Percentiles rank a stretch among this genome's conserved stretches.
These are phyloP conservation scores for Pocillopora grandis DNA, from an alignment of 92 coral and sea anemone genomes.

Conservation along the genomic window DNA sequence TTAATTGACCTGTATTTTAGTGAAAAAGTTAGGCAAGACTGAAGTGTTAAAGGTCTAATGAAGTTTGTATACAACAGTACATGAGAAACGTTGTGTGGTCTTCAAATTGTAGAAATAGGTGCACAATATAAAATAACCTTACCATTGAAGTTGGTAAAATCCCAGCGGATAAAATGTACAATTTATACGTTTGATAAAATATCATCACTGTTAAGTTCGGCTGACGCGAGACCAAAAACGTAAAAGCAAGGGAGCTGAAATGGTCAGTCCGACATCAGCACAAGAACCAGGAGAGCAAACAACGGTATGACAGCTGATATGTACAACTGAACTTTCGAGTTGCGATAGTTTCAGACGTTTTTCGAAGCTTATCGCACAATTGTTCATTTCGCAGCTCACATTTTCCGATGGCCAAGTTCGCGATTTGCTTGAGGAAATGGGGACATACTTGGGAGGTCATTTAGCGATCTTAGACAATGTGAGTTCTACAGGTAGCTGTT, in stretches of 20 bases:
- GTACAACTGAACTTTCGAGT: neutral
- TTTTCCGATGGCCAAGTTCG: neutral
- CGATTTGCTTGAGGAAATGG: slow-evolving; percentile 20
- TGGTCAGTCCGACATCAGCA: neutral
- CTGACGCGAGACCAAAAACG: neutral
- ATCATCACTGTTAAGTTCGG: too few relatives aligned
- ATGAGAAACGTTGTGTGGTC: slow-evolving; percentile 2
- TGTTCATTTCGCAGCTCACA: slow-evolving; percentile 1
- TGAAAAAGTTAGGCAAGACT: slow-evolving; percentile 22
- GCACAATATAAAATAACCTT: slow-evolving; percentile 1
- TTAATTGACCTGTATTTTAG: slow-evolving; percentile 19
- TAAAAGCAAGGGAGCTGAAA: neutral
- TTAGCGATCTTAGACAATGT: slow-evolving; percentile 14
- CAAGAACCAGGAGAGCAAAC: neutral
- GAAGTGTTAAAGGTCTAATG: slow-evolving; percentile 13
- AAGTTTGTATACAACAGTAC: slow-evolving; percentile 7
- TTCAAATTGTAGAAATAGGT: neutral
- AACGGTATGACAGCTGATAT: slow-evolving; percentile 10
- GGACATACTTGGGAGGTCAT: slow-evolving; percentile 9
- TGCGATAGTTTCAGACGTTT: too few relatives aligned
- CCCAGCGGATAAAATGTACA: too few relatives aligned
- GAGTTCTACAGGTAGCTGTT: slow-evolving; percentile 5
- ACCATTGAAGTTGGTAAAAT: neutral
- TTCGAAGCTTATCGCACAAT: neutral
- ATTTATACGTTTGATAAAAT: neutral